These are phyloP conservation scores for Agonopterix subpropinquella DNA, from an alignment of 2,888 invertebrate species.

Conservation along the genomic window DNA sequence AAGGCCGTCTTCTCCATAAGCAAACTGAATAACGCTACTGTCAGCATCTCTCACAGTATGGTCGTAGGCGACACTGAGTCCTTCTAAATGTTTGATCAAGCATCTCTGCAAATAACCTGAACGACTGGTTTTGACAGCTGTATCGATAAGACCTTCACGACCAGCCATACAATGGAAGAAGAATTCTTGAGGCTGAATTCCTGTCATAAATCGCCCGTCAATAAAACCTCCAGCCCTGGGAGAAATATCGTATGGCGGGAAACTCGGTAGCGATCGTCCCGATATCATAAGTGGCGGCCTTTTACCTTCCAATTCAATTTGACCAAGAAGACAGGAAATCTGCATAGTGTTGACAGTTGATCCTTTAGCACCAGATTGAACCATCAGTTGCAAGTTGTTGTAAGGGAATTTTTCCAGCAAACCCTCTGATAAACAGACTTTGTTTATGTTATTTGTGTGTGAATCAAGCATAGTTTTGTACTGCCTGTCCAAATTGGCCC, in stretches of 20 bases:
- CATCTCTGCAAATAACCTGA: slow-evolving; percentile 99
- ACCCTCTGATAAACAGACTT: slow-evolving; percentile 88
- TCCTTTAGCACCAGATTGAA: slow-evolving; percentile 99
- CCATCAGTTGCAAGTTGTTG: slow-evolving; percentile 99
- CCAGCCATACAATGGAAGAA: slow-evolving; percentile 99
- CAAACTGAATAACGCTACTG: slow-evolving; percentile 93
- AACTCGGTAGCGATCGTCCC: slow-evolving; percentile 94
- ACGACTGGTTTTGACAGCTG: slow-evolving; percentile 99
- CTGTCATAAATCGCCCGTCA: slow-evolving; percentile 97
- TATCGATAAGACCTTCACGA: slow-evolving; percentile 98
- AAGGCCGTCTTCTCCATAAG: slow-evolving; percentile 95
- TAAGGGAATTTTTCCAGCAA: slow-evolving; percentile 91
- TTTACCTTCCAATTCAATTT: slow-evolving; percentile 98
- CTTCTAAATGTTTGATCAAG: slow-evolving; percentile 98
- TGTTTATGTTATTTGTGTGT: slow-evolving; percentile 93
- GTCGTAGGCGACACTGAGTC: slow-evolving; percentile 94
- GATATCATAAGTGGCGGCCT: slow-evolving; percentile 96
- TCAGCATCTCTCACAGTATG: slow-evolving; percentile 97
- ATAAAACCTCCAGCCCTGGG: slow-evolving; percentile 98
- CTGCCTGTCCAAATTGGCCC: slow-evolving; percentile 86
- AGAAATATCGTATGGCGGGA: slow-evolving; percentile 88
- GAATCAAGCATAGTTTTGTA: slow-evolving; percentile 88
- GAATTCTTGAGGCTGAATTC: slow-evolving; percentile 98
- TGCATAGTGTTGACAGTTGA: slow-evolving; percentile 98
- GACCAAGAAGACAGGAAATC: slow-evolving; percentile 97